Conservation (phyloP, 1,140 invertebrate species). For the Carposina sasakii region DNA sequence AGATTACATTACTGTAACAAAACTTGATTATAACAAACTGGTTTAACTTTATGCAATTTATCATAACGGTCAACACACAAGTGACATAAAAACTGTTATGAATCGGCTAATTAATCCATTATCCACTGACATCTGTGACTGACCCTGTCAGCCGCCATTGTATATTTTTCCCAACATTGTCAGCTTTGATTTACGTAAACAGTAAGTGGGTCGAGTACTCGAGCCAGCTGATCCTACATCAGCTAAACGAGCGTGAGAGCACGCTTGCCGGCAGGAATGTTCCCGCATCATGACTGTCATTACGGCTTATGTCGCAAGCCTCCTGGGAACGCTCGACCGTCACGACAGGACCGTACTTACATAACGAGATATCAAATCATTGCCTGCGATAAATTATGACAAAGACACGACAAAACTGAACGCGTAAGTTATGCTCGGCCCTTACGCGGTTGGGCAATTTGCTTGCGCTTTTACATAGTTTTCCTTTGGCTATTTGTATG, state of each 20-base stretch:
- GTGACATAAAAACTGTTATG: background rate
- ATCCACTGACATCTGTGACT: background rate
- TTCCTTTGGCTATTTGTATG: constrained; percentile 32
- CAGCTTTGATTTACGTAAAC: constrained; percentile 24
- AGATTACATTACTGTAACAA: constrained; percentile 4
- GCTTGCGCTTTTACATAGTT: too few relatives aligned
- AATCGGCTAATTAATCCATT: background rate
- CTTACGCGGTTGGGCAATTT: too few relatives aligned
- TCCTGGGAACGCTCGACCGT: constrained; percentile 50
- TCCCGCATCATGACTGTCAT: constrained; percentile 52
- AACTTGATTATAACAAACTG: too few relatives aligned
- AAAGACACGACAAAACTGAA: too few relatives aligned
- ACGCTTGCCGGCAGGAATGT: constrained; percentile 46
- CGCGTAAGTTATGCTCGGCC: too few relatives aligned
- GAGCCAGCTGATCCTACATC: constrained; percentile 37
- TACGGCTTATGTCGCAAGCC: constrained; percentile 51
- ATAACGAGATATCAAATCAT: too few relatives aligned
- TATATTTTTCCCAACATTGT: background rate
- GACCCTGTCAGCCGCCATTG: background rate
- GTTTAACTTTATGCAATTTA: too few relatives aligned
- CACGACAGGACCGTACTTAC: constrained; percentile 38
- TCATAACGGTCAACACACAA: too few relatives aligned
- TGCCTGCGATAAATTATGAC: constrained; percentile 47
- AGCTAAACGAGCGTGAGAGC: constrained; percentile 56
- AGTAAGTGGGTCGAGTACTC: constrained; percentile 43